phyloP scores from a whole-genome alignment of 2,888 invertebrate genomes.

The Thyatira batis region DNA sequence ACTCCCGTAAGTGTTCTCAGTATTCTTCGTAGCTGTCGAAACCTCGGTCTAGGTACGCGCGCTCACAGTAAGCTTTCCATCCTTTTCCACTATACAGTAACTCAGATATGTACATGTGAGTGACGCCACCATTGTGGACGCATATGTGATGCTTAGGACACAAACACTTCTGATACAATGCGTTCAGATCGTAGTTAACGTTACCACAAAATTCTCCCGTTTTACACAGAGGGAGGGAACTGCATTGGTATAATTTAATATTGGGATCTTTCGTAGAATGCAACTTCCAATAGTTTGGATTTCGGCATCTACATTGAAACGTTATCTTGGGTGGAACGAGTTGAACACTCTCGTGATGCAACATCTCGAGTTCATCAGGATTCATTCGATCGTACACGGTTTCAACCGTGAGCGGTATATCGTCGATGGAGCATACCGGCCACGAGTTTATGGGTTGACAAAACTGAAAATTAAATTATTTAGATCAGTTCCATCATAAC shows the following conservation, averaged over 20 bases:
- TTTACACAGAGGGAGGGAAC: constrained; percentile 76
- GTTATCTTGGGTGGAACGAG: constrained; percentile 67
- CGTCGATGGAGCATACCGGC: constrained; percentile 57
- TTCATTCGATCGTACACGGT: constrained; percentile 54
- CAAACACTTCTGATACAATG: constrained; percentile 84
- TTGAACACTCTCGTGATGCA: constrained; percentile 65
- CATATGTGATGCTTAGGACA: constrained; percentile 84
- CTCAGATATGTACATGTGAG: constrained; percentile 73
- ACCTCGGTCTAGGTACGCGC: constrained; percentile 48
- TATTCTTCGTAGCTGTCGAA: constrained; percentile 62
- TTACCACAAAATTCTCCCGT: constrained; percentile 84
- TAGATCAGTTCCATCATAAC: neutral
- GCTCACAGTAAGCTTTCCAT: constrained; percentile 81
- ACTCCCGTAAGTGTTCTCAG: constrained; percentile 83
- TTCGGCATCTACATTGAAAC: constrained; percentile 76
- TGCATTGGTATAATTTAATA: constrained; percentile 66
- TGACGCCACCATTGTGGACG: constrained; percentile 73
- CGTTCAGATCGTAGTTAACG: constrained; percentile 80
- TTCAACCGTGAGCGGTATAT: constrained; percentile 62
- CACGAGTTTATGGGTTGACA: constrained; percentile 68
- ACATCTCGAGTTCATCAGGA: constrained; percentile 65
- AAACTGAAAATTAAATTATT: constrained; percentile 64
- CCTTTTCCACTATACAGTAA: constrained; percentile 81
- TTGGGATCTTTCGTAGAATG: constrained; percentile 38
- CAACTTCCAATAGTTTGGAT: constrained; percentile 78